These are phyloP conservation scores for Noctuana brunneofusca DNA, from an alignment of 2,888 invertebrate genomes.

Conservation along the genomic window DNA sequence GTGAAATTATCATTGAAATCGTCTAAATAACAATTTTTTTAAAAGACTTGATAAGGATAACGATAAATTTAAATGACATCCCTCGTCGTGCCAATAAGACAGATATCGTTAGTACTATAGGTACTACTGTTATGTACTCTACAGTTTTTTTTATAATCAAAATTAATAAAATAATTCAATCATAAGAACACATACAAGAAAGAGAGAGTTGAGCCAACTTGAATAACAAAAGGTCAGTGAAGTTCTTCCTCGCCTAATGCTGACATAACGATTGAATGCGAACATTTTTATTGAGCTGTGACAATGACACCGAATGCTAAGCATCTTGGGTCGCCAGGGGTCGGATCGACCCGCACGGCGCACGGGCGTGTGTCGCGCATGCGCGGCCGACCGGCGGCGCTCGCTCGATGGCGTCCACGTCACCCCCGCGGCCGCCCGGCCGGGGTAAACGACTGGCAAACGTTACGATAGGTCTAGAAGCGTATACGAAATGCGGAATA, in stretches of 20 bases:
- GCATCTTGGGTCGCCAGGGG: neutral
- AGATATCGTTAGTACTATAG: too few relatives aligned
- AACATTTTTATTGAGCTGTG: constrained; percentile 24
- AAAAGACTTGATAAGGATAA: too few relatives aligned
- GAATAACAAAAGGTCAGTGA: constrained; percentile 23
- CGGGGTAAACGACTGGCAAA: constrained; percentile 70
- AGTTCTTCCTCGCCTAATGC: constrained; percentile 8
- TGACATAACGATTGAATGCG: constrained; percentile 25
- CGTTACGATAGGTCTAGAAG: constrained; percentile 75
- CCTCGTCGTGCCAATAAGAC: neutral
- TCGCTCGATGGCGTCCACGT: constrained; percentile 67
- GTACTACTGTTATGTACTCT: too few relatives aligned
- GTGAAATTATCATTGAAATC: neutral
- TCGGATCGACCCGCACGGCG: neutral
- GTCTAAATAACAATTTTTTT: neutral
- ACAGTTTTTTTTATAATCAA: too few relatives aligned
- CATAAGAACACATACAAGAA: neutral
- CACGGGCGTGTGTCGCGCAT: constrained; percentile 44
- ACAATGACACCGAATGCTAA: constrained; percentile 17
- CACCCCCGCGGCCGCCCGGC: constrained; percentile 49
- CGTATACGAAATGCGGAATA: constrained; percentile 33
- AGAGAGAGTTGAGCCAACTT: constrained; percentile 4
- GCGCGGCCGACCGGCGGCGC: constrained; percentile 53
- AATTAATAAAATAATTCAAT: too few relatives aligned
- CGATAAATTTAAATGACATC: too few relatives aligned